phyloP scores from a whole-genome alignment of 2,888 invertebrate species.

The Pandemis cinnamomeana region DNA sequence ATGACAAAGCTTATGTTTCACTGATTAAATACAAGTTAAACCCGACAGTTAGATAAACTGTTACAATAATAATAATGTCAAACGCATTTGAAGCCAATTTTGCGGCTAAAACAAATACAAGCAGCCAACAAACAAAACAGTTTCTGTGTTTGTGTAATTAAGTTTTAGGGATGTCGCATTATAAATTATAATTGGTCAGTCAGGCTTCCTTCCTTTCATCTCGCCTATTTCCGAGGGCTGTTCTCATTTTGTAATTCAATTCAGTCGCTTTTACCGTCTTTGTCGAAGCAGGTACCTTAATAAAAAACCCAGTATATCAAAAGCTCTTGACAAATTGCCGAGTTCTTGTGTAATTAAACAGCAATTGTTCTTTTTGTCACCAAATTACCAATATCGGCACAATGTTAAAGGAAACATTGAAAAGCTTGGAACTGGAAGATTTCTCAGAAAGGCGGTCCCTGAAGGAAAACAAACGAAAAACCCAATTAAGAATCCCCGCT shows the following conservation, averaged over 20 bases:
- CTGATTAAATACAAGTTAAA: too few relatives aligned
- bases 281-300: background rate
- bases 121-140: background rate
- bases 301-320: background rate
- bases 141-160: background rate
- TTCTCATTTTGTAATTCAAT: constrained; percentile 1
- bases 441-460: constrained; percentile 15
- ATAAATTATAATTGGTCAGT: background rate
- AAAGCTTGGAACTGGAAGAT: constrained; percentile 12
- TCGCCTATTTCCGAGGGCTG: background rate
- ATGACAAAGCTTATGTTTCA: too few relatives aligned
- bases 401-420: constrained; percentile 26
- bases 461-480: constrained; percentile 31
- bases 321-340: constrained; percentile 4
- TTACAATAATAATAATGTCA: background rate
- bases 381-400: constrained; percentile 27
- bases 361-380: constrained; percentile 12
- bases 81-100: background rate
- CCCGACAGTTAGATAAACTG: too few relatives aligned
- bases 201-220: background rate
- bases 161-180: background rate
- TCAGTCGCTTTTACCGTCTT: background rate
- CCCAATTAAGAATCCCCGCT: constrained; percentile 33
- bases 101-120: background rate
- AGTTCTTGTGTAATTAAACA: constrained; percentile 10